These are phyloP conservation scores for Rhogogaster chlorosoma DNA, from an alignment of 2,888 invertebrate genomes.

Conservation along the genomic window DNA sequence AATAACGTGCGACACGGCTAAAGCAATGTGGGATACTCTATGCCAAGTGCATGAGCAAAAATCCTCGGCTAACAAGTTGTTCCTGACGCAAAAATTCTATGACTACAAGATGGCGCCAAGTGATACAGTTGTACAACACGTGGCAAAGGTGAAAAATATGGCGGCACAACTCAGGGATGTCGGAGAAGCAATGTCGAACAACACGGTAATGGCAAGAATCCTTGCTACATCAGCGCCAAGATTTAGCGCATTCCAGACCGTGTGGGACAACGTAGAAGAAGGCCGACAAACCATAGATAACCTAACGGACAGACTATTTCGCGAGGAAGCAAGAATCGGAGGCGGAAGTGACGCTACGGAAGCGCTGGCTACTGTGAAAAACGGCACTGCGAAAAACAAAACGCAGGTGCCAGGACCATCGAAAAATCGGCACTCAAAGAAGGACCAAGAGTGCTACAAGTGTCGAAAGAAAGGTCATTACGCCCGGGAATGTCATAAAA, in stretches of 20 bases:
- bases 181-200: too few species aligned
- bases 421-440: not conserved
- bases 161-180: too few species aligned
- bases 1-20: slow-evolving; percentile 40
- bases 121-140: too few species aligned
- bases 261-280: not conserved
- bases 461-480: not conserved
- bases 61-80: too few species aligned
- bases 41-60: slow-evolving; percentile 50
- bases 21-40: slow-evolving; percentile 54
- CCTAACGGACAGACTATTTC: slow-evolving; percentile 47
- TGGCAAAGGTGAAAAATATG: too few species aligned
- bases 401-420: not conserved
- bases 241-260: slow-evolving; percentile 49
- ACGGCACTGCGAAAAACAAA: not conserved
- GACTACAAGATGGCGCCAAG: too few species aligned
- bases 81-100: too few species aligned
- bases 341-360: not conserved
- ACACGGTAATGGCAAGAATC: too few species aligned
- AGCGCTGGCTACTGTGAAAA: not conserved
- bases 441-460: not conserved
- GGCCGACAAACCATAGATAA: slow-evolving; percentile 39
- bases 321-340: slow-evolving; percentile 28
- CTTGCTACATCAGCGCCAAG: slow-evolving; percentile 52
- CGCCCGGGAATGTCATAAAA: slow-evolving; percentile 54